Base-by-base conservation (phyloP, 2,888 invertebrate species). In the Drosophila mettleri region DNA sequence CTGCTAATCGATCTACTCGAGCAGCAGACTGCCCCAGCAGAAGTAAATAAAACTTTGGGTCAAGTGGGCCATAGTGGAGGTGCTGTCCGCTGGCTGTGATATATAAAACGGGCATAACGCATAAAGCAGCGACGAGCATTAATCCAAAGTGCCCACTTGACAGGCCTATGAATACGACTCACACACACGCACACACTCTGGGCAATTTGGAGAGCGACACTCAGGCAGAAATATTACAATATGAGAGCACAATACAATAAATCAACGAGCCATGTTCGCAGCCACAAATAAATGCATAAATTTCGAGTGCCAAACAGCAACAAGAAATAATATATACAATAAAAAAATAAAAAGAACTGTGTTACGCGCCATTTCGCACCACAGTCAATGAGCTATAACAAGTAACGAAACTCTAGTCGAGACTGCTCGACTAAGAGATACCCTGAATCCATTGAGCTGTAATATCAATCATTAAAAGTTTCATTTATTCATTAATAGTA, bases 311-410 rank as follows among this genome's bases (percentile, higher is more conserved):
- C 86, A 74, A 80, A 62, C 67, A 69, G 61, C 61, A 70, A 38
- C 43, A 52, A 38, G 36, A 69, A 54, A 54, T 54, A 54, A 22
- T 31, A 54, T 33, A n/a, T n/a, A n/a, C n/a, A n/a, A n/a, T n/a
- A n/a, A n/a, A n/a, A n/a, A n/a, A 20, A 31, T 18, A 18, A 45
- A 31, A 22, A 46, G 22, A 22, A 34, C 12, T 49, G 55, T 45
- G 78, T 84, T 70, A 75, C 78, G 73, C 46, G 45, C 73, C 80
- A 87, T 87, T 88, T 86, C 76, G 65, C 69, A 54, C 49, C 38
- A 29, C 55, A 74, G 48, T 74, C 89, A 89, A 86, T 89, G 88
- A 89, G 78, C 76, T 78, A 80, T 88, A 74, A n/a, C n/a, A n/a
- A n/a, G n/a, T n/a, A n/a, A n/a, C n/a, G n/a, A n/a, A n/a, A n/a